A percentile compares a stretch with the other conserved stretches of the same genome.
phyloP scores from a whole-genome alignment of 2,113 vertebrate species.

The Corythoichthys haematopterus region DNA sequence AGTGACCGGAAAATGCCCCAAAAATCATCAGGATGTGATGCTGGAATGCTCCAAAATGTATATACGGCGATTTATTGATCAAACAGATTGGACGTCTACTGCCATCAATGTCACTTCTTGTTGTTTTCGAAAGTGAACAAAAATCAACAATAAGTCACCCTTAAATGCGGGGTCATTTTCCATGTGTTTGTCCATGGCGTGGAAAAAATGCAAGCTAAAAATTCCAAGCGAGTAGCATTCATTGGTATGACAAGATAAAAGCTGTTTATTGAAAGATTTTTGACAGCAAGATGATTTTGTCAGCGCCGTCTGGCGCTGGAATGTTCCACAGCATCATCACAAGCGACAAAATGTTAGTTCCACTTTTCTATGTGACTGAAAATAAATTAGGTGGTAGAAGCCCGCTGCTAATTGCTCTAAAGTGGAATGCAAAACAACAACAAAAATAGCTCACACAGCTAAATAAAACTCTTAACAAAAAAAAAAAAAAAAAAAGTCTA shows the following conservation, averaged over 20 bases:
- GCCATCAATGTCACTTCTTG: too few relatives aligned
- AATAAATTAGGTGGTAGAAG: constrained; percentile 73
- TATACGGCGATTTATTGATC: too few relatives aligned
- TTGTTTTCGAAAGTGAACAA: not conserved
- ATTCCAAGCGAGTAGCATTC: not conserved
- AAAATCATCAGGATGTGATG: too few relatives aligned
- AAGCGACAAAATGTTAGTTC: constrained; percentile 76
- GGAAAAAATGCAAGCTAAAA: not conserved
- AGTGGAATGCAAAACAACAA: constrained; percentile 69
- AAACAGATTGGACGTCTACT: too few relatives aligned
- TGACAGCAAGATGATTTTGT: constrained; percentile 67
- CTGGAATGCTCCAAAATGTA: not conserved
- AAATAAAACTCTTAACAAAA: constrained; percentile 62
- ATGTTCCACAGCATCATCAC: constrained; percentile 65
- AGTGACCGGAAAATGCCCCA: too few relatives aligned
- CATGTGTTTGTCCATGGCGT: too few relatives aligned
- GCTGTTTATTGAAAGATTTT: constrained; percentile 78
- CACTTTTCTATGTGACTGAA: constrained; percentile 66
- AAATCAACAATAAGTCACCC: constrained; percentile 15
- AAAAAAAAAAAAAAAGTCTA: constrained; percentile 28
- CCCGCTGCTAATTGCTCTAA: constrained; percentile 20
- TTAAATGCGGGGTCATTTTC: too few relatives aligned
- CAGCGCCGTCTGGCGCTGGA: constrained; percentile 56
- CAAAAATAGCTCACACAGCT: constrained; percentile 58
- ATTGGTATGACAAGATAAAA: constrained; percentile 48